These are phyloP conservation scores for Tipula unca DNA, from an alignment of 2,888 invertebrate genomes.

Conservation along the genomic window DNA sequence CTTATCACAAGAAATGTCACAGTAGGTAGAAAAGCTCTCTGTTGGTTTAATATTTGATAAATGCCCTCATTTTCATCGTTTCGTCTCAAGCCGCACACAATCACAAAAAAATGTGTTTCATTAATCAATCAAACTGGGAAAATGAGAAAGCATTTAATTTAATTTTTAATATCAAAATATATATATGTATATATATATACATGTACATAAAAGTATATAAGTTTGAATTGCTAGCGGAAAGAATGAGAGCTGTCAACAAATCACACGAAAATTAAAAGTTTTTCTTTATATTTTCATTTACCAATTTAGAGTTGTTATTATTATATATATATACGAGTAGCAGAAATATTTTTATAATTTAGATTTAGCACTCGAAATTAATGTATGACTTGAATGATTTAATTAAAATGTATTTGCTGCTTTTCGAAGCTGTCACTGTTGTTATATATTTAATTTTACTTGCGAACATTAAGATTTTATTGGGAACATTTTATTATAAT, in stretches of 20 bases:
- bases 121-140: neutral
- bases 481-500: no score
- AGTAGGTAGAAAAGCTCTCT: neutral
- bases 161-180: neutral
- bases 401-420: neutral
- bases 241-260: neutral
- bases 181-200: neutral
- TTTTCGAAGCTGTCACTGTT: neutral
- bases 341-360: neutral
- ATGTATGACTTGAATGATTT: neutral
- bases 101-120: neutral
- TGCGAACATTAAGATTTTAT: no score
- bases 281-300: neutral
- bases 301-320: neutral
- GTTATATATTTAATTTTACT: no score
- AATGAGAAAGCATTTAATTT: neutral
- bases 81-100: neutral
- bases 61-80: neutral
- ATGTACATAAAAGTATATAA: neutral
- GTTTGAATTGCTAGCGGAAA: neutral
- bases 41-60: neutral
- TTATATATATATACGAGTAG: neutral
- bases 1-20: neutral
- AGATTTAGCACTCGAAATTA: neutral
- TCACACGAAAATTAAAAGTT: neutral